Conservation (phyloP, 1,140 invertebrate species). For the Leptinotarsa defecta region DNA sequence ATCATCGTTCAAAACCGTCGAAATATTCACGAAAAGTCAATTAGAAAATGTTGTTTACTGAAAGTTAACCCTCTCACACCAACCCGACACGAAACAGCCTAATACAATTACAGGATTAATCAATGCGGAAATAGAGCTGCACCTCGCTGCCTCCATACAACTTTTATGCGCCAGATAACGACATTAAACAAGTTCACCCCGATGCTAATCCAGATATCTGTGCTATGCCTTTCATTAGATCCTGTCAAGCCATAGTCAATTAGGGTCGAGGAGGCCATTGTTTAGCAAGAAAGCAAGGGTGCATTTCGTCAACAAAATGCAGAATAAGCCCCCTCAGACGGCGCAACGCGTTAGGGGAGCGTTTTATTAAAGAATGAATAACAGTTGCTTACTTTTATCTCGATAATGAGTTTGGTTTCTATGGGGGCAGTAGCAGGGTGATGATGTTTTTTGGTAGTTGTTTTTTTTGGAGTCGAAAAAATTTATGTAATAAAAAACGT, state of each 20-base stretch:
- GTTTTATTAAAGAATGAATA: background rate
- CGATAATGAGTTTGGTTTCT: background rate
- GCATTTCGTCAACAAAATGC: constrained; percentile 12
- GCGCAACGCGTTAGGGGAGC: background rate
- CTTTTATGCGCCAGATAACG: background rate
- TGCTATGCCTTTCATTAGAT: background rate
- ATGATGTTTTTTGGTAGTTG: too few relatives aligned
- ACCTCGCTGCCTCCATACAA: background rate
- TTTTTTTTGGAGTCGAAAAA: too few relatives aligned
- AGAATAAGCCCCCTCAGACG: constrained; percentile 3
- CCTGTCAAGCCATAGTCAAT: constrained; percentile 10
- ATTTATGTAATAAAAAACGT: too few relatives aligned
- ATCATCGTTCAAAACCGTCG: too few relatives aligned
- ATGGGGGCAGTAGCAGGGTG: too few relatives aligned
- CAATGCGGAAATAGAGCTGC: background rate
- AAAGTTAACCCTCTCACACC: background rate
- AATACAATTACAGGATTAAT: constrained; percentile 6
- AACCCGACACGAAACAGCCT: background rate
- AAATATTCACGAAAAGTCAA: too few relatives aligned
- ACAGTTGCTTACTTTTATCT: background rate
- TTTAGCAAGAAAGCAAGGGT: background rate
- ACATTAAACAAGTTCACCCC: background rate
- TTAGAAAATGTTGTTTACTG: background rate
- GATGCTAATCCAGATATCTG: background rate
- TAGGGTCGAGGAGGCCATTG: background rate